Evolutionary conservation across 2,888 invertebrate genomes (phyloP).

Genomic region (Watsonalla cultraria): DNA sequence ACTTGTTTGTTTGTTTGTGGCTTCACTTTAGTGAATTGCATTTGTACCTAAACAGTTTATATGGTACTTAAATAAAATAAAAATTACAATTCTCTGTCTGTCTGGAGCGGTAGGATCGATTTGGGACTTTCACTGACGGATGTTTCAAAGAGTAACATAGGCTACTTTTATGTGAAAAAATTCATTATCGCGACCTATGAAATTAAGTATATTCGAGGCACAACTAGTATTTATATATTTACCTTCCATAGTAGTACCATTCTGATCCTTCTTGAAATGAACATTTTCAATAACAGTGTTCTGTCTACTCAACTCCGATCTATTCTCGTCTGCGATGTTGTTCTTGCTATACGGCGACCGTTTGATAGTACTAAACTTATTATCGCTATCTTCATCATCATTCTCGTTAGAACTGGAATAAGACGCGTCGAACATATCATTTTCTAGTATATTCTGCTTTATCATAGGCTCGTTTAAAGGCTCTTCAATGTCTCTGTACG

Average conservation of each 20-base stretch:
- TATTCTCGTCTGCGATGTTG: slow-evolving; percentile 46
- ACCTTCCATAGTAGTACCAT: slow-evolving; percentile 48
- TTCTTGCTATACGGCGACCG: slow-evolving; percentile 82
- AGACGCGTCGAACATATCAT: slow-evolving; percentile 72
- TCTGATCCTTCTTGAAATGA: slow-evolving; percentile 62
- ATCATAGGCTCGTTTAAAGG: slow-evolving; percentile 65
- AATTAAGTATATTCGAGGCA: too few relatives aligned
- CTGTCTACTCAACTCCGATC: slow-evolving; percentile 60
- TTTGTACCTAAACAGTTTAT: too few relatives aligned
- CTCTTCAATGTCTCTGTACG: slow-evolving; percentile 48
- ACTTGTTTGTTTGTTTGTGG: too few relatives aligned
- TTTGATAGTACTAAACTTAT: slow-evolving; percentile 86
- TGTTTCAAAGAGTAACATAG: too few relatives aligned
- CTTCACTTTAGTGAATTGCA: too few relatives aligned
- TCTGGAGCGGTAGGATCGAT: too few relatives aligned
- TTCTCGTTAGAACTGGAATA: slow-evolving; percentile 75
- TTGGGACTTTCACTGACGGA: too few relatives aligned
- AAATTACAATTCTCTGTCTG: too few relatives aligned
- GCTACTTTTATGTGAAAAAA: too few relatives aligned
- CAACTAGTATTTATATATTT: too few relatives aligned
- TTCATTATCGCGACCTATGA: too few relatives aligned
- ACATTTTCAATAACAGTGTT: slow-evolving; percentile 75
- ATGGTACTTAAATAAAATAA: too few relatives aligned
- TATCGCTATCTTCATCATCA: slow-evolving; percentile 81
- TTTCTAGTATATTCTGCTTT: slow-evolving; percentile 73